These are phyloP conservation scores for Limonius californicus DNA, from an alignment of 1,140 invertebrate species.

Conservation along the genomic window DNA sequence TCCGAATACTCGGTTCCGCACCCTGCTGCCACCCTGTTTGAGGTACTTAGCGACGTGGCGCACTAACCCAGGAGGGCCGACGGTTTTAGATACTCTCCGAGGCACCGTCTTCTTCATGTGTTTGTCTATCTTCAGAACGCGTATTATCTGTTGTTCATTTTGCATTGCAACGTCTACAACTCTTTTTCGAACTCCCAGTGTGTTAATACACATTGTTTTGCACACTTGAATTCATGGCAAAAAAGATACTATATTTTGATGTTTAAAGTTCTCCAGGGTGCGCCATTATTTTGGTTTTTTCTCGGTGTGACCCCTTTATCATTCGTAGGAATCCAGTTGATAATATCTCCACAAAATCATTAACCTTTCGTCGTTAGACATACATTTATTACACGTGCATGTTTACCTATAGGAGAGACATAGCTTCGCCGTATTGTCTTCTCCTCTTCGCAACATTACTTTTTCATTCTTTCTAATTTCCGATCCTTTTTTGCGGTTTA, in stretches of 20 bases:
- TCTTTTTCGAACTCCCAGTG: background rate
- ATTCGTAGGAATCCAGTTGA: background rate
- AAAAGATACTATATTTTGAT: background rate
- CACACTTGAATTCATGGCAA: background rate
- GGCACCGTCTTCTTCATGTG: background rate
- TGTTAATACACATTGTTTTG: background rate
- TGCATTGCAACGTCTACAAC: background rate
- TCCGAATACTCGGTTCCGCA: too few species aligned
- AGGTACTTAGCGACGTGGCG: too few species aligned
- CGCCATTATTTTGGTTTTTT: background rate
- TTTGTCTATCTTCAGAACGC: background rate
- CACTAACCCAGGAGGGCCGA: too few species aligned
- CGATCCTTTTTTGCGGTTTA: slow-evolving; percentile 22
- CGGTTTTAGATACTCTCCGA: too few species aligned
- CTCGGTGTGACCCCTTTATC: background rate
- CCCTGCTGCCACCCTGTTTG: too few species aligned
- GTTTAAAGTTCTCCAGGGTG: background rate
- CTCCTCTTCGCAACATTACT: slow-evolving; percentile 16
- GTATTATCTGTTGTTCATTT: background rate
- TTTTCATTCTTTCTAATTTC: slow-evolving; percentile 21
- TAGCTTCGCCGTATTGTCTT: slow-evolving; percentile 17
- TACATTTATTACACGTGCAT: background rate
- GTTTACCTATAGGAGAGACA: slow-evolving; percentile 10
- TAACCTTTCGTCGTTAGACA: background rate
- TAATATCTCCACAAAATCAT: background rate